Conservation (phyloP, 1,140 invertebrate species). For the Drosophila malerkotliana region DNA sequence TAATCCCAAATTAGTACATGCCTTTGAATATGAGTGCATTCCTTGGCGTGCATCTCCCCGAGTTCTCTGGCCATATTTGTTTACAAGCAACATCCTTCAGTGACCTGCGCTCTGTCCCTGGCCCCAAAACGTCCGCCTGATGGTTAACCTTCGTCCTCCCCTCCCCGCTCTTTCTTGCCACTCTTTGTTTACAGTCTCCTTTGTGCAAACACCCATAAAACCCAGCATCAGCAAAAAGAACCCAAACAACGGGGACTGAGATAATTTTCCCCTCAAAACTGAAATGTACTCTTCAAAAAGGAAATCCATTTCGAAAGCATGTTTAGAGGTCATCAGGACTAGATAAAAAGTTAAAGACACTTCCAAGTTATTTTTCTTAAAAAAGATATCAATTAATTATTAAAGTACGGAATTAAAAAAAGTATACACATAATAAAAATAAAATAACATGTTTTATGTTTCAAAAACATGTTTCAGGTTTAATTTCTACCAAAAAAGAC, state of each 20-base stretch:
- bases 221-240: slow-evolving; percentile 45
- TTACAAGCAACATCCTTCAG: slow-evolving; percentile 69
- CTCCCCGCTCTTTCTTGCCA: slow-evolving; percentile 3
- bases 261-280: neutral
- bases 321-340: no score
- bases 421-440: no score
- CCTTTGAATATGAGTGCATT: no score
- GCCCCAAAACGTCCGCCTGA: slow-evolving; percentile 71
- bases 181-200: slow-evolving; percentile 18
- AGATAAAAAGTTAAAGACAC: no score
- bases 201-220: slow-evolving; percentile 65
- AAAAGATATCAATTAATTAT: no score
- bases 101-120: slow-evolving; percentile 65
- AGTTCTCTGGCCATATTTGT: slow-evolving; percentile 20
- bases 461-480: no score
- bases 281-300: neutral
- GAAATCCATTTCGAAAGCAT: neutral
- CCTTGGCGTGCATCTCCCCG: neutral
- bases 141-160: slow-evolving; percentile 13
- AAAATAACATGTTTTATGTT: no score
- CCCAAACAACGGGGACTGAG: slow-evolving; percentile 26
- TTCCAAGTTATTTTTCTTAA: no score
- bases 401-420: no score
- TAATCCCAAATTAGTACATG: neutral
- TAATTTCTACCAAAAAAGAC: no score